A percentile compares a stretch with the other conserved stretches of the same genome.
These are phyloP conservation scores for Rutilus rutilus DNA, from an alignment of 2,113 vertebrate genomes.

Conservation along the genomic window DNA sequence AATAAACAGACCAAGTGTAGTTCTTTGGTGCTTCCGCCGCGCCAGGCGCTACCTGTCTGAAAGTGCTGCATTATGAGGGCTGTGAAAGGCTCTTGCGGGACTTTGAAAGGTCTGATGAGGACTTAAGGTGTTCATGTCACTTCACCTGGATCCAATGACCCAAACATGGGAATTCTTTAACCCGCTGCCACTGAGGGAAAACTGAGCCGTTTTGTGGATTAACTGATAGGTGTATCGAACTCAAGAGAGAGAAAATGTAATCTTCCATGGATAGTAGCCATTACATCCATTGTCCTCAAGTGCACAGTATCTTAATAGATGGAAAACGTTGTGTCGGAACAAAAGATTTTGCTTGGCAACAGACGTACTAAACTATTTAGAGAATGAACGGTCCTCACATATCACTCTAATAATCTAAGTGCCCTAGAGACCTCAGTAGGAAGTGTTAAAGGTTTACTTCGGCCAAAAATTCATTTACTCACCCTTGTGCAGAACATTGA, in stretches of 20 bases:
- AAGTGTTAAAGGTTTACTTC: not conserved
- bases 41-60: not conserved
- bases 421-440: not conserved
- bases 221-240: conserved; percentile 70
- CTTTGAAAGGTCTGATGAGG: conserved; percentile 45
- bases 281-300: conserved; percentile 73
- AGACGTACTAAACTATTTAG: not conserved
- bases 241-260: conserved; percentile 71
- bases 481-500: not conserved
- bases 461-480: not conserved
- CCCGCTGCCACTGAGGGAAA: conserved; percentile 72
- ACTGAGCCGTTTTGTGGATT: conserved; percentile 66
- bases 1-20: conserved; percentile 8
- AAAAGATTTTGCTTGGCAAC: conserved; percentile 11
- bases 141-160: conserved; percentile 73
- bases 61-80: conserved; percentile 3
- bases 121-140: conserved; percentile 53
- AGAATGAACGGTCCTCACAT: not conserved
- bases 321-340: conserved; percentile 26
- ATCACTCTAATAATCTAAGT: not conserved
- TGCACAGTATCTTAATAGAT: conserved; percentile 66
- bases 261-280: conserved; percentile 75
- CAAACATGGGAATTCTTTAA: conserved; percentile 80
- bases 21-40: not conserved
- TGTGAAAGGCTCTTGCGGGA: conserved; percentile 35